Evolutionary conservation across 2,888 invertebrate species (phyloP).

Genomic region (Eupithecia vulgata): DNA sequence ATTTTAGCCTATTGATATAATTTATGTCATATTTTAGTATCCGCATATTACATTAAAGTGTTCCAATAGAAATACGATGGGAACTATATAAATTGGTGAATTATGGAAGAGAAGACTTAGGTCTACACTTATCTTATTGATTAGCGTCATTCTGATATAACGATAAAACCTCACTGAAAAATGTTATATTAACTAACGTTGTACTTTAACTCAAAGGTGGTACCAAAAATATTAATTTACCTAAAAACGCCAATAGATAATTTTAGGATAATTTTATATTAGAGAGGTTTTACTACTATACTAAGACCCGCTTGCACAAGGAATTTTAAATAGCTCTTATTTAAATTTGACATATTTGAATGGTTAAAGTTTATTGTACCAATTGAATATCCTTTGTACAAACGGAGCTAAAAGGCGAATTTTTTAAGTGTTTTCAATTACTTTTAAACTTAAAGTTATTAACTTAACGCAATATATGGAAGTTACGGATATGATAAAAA

Average conservation of each 20-base stretch:
- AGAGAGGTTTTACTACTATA: slow-evolving; percentile 75
- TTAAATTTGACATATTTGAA: background rate
- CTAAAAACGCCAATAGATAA: slow-evolving; percentile 74
- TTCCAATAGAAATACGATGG: slow-evolving; percentile 75
- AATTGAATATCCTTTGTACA: background rate
- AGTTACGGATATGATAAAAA: slow-evolving; percentile 78
- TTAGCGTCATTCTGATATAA: slow-evolving; percentile 76
- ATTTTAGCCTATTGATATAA: slow-evolving; percentile 80
- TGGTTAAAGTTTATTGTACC: background rate
- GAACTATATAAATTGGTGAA: slow-evolving; percentile 73
- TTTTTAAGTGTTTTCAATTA: slow-evolving; percentile 61
- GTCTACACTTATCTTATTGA: slow-evolving; percentile 74
- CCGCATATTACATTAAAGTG: slow-evolving; percentile 70
- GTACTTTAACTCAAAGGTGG: slow-evolving; percentile 84
- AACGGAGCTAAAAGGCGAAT: slow-evolving; percentile 63
- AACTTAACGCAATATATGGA: slow-evolving; percentile 75
- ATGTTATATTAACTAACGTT: slow-evolving; percentile 77
- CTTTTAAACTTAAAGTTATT: slow-evolving; percentile 74
- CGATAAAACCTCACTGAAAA: slow-evolving; percentile 75
- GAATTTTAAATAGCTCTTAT: background rate
- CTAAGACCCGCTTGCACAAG: slow-evolving; percentile 35
- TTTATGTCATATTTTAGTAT: slow-evolving; percentile 75
- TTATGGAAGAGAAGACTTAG: slow-evolving; percentile 78
- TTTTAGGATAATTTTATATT: slow-evolving; percentile 63
- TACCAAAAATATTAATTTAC: slow-evolving; percentile 79